phyloP scores from a whole-genome alignment of 53 echinoderm and acorn worm species.

The Glandiceps talaboti region DNA sequence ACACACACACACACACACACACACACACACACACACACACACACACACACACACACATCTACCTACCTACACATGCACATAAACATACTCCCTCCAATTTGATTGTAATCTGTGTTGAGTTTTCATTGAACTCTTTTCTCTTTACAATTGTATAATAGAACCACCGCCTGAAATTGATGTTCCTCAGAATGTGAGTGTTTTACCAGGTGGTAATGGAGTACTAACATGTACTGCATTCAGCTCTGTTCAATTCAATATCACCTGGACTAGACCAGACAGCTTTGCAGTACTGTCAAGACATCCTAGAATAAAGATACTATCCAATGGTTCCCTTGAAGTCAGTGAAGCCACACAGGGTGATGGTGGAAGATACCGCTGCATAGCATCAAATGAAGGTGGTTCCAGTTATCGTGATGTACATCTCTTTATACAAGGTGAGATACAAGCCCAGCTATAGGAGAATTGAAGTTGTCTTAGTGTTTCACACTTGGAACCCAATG shows the following conservation, averaged over 20 bases:
- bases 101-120: too few relatives aligned
- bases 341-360: conserved; percentile 1
- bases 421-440: conserved; percentile 70
- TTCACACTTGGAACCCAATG: too few relatives aligned
- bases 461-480: too few relatives aligned
- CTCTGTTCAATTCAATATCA: conserved; percentile 77
- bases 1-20: too few relatives aligned
- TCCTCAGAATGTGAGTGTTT: conserved; percentile 47
- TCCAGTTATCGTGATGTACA: conserved; percentile 39
- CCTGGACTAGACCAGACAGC: conserved; percentile 79
- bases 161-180: conserved; percentile 61
- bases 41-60: too few relatives aligned
- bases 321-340: conserved; percentile 4
- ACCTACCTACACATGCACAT: too few relatives aligned
- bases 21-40: too few relatives aligned
- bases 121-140: not conserved
- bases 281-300: conserved; percentile 44
- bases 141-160: conserved; percentile 25
- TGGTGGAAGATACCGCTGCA: conserved; percentile 9
- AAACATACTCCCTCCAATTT: too few relatives aligned
- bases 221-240: conserved; percentile 47
- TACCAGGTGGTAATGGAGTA: conserved; percentile 56
- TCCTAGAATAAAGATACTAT: conserved; percentile 42
- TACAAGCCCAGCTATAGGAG: too few relatives aligned
- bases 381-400: conserved; percentile 36